A percentile compares a stretch with the other conserved stretches of the same genome.
Conservation (phyloP, 1,140 invertebrate genomes). For the Aphelenchoides avenae region DNA sequence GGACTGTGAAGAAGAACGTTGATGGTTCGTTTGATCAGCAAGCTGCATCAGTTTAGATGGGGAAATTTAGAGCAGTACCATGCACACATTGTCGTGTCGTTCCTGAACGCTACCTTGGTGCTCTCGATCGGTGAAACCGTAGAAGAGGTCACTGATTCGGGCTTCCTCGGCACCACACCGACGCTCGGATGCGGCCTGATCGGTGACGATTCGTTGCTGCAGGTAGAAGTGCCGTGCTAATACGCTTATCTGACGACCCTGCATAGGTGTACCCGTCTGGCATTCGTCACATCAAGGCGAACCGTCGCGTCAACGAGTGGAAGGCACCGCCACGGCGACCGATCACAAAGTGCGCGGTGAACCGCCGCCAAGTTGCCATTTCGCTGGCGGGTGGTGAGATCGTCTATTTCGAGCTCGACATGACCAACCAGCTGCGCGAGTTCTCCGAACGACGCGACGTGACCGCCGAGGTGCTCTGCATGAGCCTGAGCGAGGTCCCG, state of each 20-base stretch:
- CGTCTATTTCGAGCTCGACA: slow-evolving; percentile 99
- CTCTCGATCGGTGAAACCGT: slow-evolving; percentile 99
- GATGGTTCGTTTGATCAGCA: slow-evolving; percentile 72
- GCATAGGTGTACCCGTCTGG: slow-evolving; percentile 87
- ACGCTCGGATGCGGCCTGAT: slow-evolving; percentile 92
- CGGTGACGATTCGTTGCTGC: slow-evolving; percentile 92
- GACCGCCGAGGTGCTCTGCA: slow-evolving; percentile 92
- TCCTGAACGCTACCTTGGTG: slow-evolving; percentile 97
- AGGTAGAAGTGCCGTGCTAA: slow-evolving; percentile 66
- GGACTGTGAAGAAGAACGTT: slow-evolving; percentile 91
- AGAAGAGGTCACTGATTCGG: slow-evolving; percentile 98
- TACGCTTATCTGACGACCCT: slow-evolving; percentile 15
- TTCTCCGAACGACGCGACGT: slow-evolving; percentile 94
- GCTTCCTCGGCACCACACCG: slow-evolving; percentile 94
- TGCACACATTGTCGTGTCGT: slow-evolving; percentile 99
- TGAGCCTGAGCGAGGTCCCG: slow-evolving; percentile 92
- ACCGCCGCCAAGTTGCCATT: slow-evolving; percentile 96
- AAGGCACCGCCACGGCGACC: slow-evolving; percentile 93
- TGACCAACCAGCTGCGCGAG: slow-evolving; percentile 92
- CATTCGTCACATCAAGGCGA: slow-evolving; percentile 92
- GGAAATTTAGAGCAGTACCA: slow-evolving; percentile 86
- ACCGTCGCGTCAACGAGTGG: slow-evolving; percentile 98
- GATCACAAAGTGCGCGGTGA: slow-evolving; percentile 95
- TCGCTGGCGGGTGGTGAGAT: slow-evolving; percentile 93
- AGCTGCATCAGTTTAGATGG: slow-evolving; percentile 20